Conservation (phyloP, 2,888 invertebrate genomes). For the Acronicta leporina region DNA sequence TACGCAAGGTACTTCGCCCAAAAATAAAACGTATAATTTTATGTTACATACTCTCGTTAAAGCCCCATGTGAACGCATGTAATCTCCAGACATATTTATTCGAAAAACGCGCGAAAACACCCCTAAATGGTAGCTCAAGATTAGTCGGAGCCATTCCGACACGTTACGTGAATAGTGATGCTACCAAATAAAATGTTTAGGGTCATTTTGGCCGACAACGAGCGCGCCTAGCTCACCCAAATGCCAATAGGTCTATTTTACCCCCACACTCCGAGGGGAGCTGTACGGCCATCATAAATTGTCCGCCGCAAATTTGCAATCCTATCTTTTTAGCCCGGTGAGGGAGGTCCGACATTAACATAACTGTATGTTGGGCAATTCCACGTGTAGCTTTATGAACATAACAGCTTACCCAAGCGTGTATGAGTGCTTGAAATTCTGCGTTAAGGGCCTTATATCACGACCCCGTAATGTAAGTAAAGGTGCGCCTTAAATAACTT, state of each 20-base stretch:
- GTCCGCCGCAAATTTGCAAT: constrained; percentile 89
- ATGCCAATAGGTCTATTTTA: constrained; percentile 86
- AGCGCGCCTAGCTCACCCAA: constrained; percentile 83
- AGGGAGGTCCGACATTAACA: constrained; percentile 85
- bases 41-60: constrained; percentile 54
- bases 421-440: constrained; percentile 60
- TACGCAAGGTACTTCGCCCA: constrained; percentile 16
- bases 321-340: constrained; percentile 84
- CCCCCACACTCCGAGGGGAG: constrained; percentile 78
- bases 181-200: constrained; percentile 88
- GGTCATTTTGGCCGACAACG: constrained; percentile 86
- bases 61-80: constrained; percentile 67
- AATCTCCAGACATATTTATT: constrained; percentile 79
- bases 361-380: constrained; percentile 84
- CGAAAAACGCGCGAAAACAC: constrained; percentile 80
- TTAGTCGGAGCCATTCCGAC: constrained; percentile 82
- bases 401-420: constrained; percentile 66
- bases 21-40: constrained; percentile 51
- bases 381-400: constrained; percentile 79
- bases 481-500: constrained; percentile 52
- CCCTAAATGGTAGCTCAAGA: constrained; percentile 84
- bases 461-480: constrained; percentile 51
- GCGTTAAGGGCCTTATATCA: constrained; percentile 61
- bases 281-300: constrained; percentile 86
- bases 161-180: constrained; percentile 83